Percentiles rank a stretch among this genome's conserved stretches.
phyloP scores from a whole-genome alignment of 2,888 invertebrate species.

The Papilio gigon region DNA sequence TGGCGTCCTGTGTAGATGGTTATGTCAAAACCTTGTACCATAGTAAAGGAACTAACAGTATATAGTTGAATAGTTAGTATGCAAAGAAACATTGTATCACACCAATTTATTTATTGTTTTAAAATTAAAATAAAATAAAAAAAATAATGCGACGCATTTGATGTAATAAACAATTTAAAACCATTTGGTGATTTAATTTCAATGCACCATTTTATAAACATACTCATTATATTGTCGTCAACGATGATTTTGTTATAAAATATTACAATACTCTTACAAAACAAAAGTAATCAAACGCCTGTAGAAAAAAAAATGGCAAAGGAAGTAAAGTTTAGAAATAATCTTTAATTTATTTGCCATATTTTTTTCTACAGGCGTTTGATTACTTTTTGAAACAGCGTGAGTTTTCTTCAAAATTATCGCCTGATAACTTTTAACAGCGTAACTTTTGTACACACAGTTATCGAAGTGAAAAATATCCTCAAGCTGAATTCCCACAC shows the following conservation, averaged over 20 bases:
- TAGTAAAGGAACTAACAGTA: conserved; percentile 47
- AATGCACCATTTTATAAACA: neutral
- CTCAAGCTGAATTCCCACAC: neutral
- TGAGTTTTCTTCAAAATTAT: no score
- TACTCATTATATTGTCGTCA: no score
- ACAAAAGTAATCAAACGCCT: no score
- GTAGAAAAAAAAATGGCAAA: no score
- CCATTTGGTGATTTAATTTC: conserved; percentile 43
- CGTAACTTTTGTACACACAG: no score
- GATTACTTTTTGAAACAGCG: no score
- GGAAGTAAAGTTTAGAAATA: no score
- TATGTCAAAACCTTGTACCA: conserved; percentile 30
- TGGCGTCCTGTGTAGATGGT: neutral
- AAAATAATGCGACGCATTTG: conserved; percentile 79
- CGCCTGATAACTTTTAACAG: no score
- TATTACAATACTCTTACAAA: no score
- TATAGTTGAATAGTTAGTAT: conserved; percentile 54
- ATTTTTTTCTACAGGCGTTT: no score
- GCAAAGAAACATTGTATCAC: conserved; percentile 68
- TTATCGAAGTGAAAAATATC: neutral
- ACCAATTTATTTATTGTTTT: conserved; percentile 75
- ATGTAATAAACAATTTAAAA: conserved; percentile 77
- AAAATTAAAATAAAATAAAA: conserved; percentile 50
- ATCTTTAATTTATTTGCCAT: no score
- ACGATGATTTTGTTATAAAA: no score